Conservation (phyloP, 2,113 vertebrate genomes). For the Cyphomyrus discorhynchus region DNA sequence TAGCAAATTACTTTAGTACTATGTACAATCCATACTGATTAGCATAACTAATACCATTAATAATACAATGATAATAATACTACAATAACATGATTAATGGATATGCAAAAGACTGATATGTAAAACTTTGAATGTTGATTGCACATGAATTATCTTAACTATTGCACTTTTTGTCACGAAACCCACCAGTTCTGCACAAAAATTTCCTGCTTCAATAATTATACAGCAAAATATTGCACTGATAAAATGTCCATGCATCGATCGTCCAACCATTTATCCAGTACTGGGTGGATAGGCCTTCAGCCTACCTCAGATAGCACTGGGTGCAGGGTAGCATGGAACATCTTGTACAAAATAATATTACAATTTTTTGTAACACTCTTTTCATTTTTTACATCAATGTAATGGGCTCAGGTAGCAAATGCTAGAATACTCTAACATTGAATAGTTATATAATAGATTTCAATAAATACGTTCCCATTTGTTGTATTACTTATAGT, state of each 20-base stretch:
- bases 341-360: not conserved
- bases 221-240: not conserved
- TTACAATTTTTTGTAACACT: not conserved
- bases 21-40: not conserved
- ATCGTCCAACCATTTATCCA: not conserved
- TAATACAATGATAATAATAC: not conserved
- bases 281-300: not conserved
- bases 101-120: not conserved
- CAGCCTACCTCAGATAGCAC: not conserved
- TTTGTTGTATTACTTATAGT: not conserved
- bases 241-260: not conserved
- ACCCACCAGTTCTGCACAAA: not conserved
- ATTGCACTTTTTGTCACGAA: not conserved
- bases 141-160: not conserved
- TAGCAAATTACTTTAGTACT: not conserved
- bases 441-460: not conserved
- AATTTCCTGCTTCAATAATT: not conserved
- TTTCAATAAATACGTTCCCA: not conserved
- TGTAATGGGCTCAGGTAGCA: conserved; percentile 5
- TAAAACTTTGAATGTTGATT: not conserved
- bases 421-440: not conserved
- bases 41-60: not conserved
- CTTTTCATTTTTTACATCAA: not conserved
- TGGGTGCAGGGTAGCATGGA: not conserved
- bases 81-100: not conserved